Base-by-base conservation (phyloP, 2,797 vertebrate genomes). In the Hippopotamyrus pictus region DNA sequence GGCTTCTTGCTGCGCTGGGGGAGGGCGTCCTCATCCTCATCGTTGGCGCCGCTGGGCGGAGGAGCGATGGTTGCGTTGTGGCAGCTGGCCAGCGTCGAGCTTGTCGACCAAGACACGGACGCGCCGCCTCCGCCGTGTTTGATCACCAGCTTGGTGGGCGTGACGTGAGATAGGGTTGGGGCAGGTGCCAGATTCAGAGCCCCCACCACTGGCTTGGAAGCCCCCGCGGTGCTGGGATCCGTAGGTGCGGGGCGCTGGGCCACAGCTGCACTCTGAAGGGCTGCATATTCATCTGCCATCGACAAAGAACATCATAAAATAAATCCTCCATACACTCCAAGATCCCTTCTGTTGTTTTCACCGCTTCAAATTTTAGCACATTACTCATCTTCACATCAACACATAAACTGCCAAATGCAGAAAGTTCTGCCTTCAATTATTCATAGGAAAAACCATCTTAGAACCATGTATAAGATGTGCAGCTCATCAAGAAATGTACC, bases 71-170 rank as follows among this genome's bases (percentile, higher is more conserved):
- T 89, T 22, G 95, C 90, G 90, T 89, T 93, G 87, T 93, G 93
- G 41, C 85, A 0, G 93, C 95, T 88, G 1, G 94, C 93, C 3
- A 92, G 93, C 7, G 3, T 92, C 37, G n/a, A 94, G 89, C 97
- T 93, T 0, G 96, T 95, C 0, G 97, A 96, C 84, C 97, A 96
- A n/a, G 97, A 98, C 69, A 99, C 98, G 0, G 97, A 97, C 0
- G 97, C 97, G 0, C 97, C 96, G 0, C 95, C 94, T 51, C 97
- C 97, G 0, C 97, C 95, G 2, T 98, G 97, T 93, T 98, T 98
- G 92, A 99, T 99, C 88, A 99, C 98, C 79, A 98, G 93, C 91
- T 97, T 98, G 87, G 98, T 98, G 25, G 97, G 95, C 2, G 95
- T 95, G 88, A 95, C 96, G 46, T 92, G 92, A 11, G 90, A 94